A percentile compares a stretch with the other conserved stretches of the same genome.
phyloP scores from a whole-genome alignment of 2,113 vertebrate genomes.

The Struthidea cinerea region DNA sequence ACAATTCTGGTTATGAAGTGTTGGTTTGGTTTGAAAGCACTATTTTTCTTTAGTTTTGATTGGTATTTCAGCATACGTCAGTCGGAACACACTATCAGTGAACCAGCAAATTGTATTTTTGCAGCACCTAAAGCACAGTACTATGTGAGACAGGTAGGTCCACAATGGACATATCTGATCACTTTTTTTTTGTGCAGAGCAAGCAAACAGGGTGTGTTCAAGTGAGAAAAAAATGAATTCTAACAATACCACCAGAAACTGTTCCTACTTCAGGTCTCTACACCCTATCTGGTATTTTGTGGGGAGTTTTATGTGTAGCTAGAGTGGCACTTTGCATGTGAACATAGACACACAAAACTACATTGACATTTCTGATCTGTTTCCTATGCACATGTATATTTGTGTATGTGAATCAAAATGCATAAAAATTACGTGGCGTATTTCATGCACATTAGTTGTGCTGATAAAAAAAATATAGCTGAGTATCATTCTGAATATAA shows the following conservation, averaged over 20 bases:
- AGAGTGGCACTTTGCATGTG: neutral
- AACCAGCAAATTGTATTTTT: conserved; percentile 18
- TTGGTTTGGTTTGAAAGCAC: neutral
- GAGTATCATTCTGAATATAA: neutral
- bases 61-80: neutral
- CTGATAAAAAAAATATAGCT: neutral
- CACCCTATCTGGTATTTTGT: neutral
- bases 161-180: neutral
- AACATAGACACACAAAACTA: fast-evolving
- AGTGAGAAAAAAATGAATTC: neutral
- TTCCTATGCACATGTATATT: neutral
- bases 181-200: neutral
- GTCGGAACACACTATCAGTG: neutral
- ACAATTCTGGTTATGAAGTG: neutral
- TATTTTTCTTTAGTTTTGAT: neutral
- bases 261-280: neutral
- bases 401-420: neutral
- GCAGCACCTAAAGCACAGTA: neutral
- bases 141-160: neutral
- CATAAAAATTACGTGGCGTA: neutral
- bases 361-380: neutral
- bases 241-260: neutral
- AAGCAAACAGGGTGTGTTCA: neutral
- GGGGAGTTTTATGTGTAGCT: neutral
- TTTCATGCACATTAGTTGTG: neutral